Conservation (phyloP, 2,797 vertebrate genomes). For the Peromyscus nudipes region DNA sequence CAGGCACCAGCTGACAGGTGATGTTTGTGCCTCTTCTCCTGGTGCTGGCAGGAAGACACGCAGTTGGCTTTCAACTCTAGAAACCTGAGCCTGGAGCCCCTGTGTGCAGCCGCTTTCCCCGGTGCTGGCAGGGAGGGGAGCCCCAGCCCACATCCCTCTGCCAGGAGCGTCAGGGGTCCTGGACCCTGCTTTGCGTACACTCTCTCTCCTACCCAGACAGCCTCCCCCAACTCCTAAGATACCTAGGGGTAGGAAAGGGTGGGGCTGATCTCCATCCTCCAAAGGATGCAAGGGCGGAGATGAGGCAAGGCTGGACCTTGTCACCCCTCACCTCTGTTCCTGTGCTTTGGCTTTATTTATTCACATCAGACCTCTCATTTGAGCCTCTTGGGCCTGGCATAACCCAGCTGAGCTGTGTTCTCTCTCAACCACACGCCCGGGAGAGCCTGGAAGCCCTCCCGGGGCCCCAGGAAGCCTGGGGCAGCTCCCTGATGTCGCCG, state of each 20-base stretch:
- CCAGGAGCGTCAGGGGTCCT: background rate
- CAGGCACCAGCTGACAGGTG: constrained; percentile 82
- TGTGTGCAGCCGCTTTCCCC: background rate
- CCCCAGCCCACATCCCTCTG: background rate
- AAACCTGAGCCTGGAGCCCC: constrained; percentile 62
- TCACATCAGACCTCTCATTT: constrained; percentile 15
- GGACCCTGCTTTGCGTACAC: background rate
- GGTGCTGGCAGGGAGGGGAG: background rate
- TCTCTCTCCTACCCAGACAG: background rate
- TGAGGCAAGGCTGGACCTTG: background rate
- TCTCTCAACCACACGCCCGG: constrained; percentile 33
- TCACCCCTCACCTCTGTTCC: background rate
- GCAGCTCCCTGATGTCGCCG: constrained; percentile 62
- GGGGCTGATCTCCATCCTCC: background rate
- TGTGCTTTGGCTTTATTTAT: constrained; percentile 51
- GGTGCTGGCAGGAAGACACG: constrained; percentile 70
- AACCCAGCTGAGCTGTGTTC: constrained; percentile 44
- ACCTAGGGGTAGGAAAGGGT: background rate
- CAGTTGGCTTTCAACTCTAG: constrained; percentile 71
- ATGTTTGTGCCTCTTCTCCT: constrained; percentile 74
- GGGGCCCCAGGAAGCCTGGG: constrained; percentile 60
- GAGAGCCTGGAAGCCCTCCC: constrained; percentile 8
- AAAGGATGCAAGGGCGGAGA: background rate
- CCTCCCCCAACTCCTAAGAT: constrained; percentile 22
- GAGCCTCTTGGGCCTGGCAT: constrained; percentile 35